A percentile compares a stretch with the other conserved stretches of the same genome.
phyloP scores from a whole-genome alignment of 2,888 invertebrate genomes.

The Epinotia ramella region DNA sequence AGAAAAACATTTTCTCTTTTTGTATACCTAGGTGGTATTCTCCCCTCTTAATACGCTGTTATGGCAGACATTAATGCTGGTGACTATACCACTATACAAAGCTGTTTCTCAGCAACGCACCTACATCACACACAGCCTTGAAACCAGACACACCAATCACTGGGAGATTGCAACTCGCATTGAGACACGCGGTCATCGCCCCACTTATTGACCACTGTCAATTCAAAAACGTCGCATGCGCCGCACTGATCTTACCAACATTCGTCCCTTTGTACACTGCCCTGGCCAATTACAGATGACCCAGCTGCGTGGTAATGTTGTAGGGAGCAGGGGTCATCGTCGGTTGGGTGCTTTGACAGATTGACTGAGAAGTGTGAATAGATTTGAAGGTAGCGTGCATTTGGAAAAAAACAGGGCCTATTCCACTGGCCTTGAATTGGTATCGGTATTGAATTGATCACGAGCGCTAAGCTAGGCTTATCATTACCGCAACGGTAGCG shows the following conservation, averaged over 20 bases:
- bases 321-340: constrained; percentile 6
- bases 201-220: constrained; percentile 4
- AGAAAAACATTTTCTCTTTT: no score
- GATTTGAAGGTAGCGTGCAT: no score
- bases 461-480: no score
- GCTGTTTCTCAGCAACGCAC: not conserved
- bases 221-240: not conserved
- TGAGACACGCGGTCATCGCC: constrained; percentile 19
- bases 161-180: constrained; percentile 15
- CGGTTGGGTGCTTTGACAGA: not conserved
- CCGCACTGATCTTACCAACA: not conserved
- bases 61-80: no score
- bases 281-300: constrained; percentile 19
- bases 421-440: no score
- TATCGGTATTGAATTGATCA: no score
- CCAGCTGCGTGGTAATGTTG: not conserved
- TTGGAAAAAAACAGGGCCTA: no score
- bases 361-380: not conserved
- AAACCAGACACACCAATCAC: constrained; percentile 19
- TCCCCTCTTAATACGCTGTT: no score
- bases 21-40: no score
- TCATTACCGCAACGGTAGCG: no score
- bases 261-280: not conserved
- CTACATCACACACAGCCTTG: constrained; percentile 8
- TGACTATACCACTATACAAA: no score